Evolutionary conservation across 2,113 vertebrate genomes (phyloP), one percentile per base, ranked within the genome.

Genomic region (Mesocricetus auratus): DNA sequence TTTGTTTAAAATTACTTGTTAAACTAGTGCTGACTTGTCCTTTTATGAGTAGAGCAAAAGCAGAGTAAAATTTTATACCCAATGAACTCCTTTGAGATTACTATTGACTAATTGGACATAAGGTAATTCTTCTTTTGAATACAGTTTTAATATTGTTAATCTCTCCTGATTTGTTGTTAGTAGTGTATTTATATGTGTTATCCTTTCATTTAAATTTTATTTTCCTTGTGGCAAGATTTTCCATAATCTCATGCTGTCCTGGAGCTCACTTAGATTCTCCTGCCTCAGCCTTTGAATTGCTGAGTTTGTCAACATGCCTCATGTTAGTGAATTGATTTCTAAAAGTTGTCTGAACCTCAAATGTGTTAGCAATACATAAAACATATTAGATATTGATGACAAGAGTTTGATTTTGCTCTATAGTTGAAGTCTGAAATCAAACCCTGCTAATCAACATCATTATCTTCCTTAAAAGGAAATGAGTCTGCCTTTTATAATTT

Each of bases 101-200:
- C 1, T 68, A 12, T 64, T 79, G 47, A 90, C 21, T 77, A 92
- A 62, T 11, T 77, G 53, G 7, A 29, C 19, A n/a, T 47, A 36
- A 62, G 69, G 60, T 53, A 60, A 42, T 92, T 82, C 39, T 77
- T 21, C 69, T 75, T 86, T 86, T 11, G 0, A 7, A 21, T 77
- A 62, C 58, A 86, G 31, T 86, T 96, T 91, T 94, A 90, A 83
- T 74, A 86, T 29, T 50, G 29, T 45, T 13, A 36, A 73, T 96
- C 21, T 68, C 88, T 88, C 58, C 12, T 89, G 29, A 16, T 82
- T 69, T 89, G n/a, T 86, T 68, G 68, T 77, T 73, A 77, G 53
- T 77, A 88, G 7, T n/a, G 1, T 21, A 92, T 62, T 69, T 71
- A 81, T 73, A 12, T 2, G 73, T 24, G 71, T 86, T 87, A 8